Evolutionary conservation across 2,797 vertebrate genomes (phyloP), one percentile per base, ranked within the genome.

Genomic region (Cuculus canorus): DNA sequence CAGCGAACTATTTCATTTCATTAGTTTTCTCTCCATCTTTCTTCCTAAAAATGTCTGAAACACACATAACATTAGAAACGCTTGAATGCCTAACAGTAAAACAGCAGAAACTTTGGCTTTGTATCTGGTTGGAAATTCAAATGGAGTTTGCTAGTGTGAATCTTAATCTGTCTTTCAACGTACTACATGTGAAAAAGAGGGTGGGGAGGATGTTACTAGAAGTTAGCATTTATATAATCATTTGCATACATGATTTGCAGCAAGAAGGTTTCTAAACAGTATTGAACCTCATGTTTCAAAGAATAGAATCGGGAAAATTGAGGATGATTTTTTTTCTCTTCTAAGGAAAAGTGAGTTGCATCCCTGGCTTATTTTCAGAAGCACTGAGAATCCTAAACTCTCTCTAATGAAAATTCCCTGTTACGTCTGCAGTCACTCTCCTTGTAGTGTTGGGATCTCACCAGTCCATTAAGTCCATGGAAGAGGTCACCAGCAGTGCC

Each of bases 281-380:
- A 39, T 50, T 50, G 63, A 83, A 30, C n/a, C 66, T 95, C 41
- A 17, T 82, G 47, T 85, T 93, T 92, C 88, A 93, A 86, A 89
- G 63, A 93, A 66, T 0, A 63, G 56, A 70, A 32, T 1, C 1
- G 1, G 64, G 45, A 23, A 63, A 65, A 69, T 2, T 1, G 13
- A 45, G 48, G 25, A 6, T 27, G 2, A 5, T 24, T 27, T 30
- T 23, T 28, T 53, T 53, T 25, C 23, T 11, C 52, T 28, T 17
- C 28, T 68, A 18, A 18, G 59, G 16, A 47, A 72, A 28, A 57
- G 43, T 1, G 39, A 56, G 43, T 27, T 78, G 24, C 14, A 0
- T 50, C 37, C 30, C 4, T 25, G 61, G 8, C 35, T 35, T 59
- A 3, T 35, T 33, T 27, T 64, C 53, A 7, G 70, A 76, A 70